Evolutionary conservation across 2,797 vertebrate species (phyloP), one percentile per base, ranked within the genome.

Genomic region (Chiloscyllium punctatum): DNA sequence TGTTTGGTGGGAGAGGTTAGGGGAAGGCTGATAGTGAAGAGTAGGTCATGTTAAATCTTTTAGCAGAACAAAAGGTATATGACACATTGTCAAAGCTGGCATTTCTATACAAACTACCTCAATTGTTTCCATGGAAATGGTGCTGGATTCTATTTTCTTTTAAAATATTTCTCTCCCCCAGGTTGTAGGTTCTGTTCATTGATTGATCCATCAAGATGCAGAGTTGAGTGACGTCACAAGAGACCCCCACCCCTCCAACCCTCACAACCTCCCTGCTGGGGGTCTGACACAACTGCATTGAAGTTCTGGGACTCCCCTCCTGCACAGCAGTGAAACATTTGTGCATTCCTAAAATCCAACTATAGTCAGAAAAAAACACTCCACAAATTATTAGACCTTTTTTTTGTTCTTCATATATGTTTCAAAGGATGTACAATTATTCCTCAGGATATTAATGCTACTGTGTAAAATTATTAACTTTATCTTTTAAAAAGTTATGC

Each of bases 101-200:
- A n/a, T 30, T 37, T 68, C 90, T 69, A 69, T 92, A 69, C 90
- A 92, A 68, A 92, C 90, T 69, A 69, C 42, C 90, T 92, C 90
- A 92, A 92, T 92, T 92, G 90, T 92, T 92, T 92, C 90, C 90
- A 92, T 92, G 90, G 90, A 92, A 92, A 92, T 92, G 90, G n/a
- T 37, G 37, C 62, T 25, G 37, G 37, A 68, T 42, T 92, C 66
- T 69, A 69, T 92, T 92, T 92, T 92, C 1, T 21, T 23, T 37
- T 25, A 11, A 92, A 92, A 37, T 11, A 92, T 37, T 92, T 42
- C 15, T 68, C 33, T 68, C n/a, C n/a, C 90, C 66, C n/a, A 92
- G 62, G 15, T 69, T 92, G 62, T 42, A 69, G 90, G 90, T 37
- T 3, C 66, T 92, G 66, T 62, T 68, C 90, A 92, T n/a, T 69